Percentiles rank a stretch among this genome's conserved stretches.
phyloP scores from a whole-genome alignment of 2,113 vertebrate genomes.

The Nothocercus nigrocapillus region DNA sequence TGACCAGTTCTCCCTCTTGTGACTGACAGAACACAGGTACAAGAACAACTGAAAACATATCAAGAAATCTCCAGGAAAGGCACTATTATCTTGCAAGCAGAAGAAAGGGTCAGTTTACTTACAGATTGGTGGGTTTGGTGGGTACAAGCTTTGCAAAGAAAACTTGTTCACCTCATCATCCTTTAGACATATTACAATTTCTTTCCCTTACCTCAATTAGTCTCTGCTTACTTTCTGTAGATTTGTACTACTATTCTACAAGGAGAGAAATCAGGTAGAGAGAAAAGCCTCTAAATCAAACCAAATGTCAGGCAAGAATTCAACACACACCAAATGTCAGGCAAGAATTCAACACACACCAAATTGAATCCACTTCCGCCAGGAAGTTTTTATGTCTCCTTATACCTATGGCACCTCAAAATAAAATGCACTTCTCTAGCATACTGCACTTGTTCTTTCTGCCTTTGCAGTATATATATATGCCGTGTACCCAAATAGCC shows the following conservation, averaged over 20 bases:
- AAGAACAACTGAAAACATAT: neutral
- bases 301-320: neutral
- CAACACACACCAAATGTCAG: neutral
- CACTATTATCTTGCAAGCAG: neutral
- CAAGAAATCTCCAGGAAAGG: neutral
- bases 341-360: neutral
- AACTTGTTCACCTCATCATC: fast-evolving
- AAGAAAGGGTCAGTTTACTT: neutral
- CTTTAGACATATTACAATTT: neutral
- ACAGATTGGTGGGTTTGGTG: neutral
- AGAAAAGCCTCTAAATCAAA: neutral
- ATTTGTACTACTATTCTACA: neutral
- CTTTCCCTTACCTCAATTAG: neutral
- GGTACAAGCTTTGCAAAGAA: neutral
- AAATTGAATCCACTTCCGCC: neutral
- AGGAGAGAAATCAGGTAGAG: neutral
- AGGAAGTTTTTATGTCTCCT: neutral
- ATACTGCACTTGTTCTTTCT: neutral
- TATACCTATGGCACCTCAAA: neutral
- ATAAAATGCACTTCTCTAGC: neutral
- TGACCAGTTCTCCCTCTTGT: neutral
- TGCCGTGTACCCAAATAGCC: neutral
- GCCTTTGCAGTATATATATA: neutral
- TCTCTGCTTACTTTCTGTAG: neutral
- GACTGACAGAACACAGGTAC: neutral